Percentiles rank a stretch among this genome's conserved stretches.
These are phyloP conservation scores for Chloroceryle amazona DNA, from an alignment of 2,797 vertebrate genomes.

Conservation along the genomic window DNA sequence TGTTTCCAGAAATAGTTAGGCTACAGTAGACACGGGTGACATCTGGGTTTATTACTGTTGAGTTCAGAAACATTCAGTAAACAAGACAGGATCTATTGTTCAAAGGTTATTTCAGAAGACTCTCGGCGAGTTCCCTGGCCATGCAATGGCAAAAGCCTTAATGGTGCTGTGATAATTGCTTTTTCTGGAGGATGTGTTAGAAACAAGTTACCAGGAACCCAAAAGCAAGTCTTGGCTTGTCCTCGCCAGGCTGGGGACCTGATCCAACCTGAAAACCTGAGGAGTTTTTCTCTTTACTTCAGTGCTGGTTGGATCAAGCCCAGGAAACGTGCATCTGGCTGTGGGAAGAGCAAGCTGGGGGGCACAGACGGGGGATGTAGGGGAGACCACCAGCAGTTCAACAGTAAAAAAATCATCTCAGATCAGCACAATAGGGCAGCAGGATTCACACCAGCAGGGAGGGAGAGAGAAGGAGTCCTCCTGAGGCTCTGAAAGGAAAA, in stretches of 20 bases:
- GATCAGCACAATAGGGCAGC: neutral
- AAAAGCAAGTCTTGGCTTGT: neutral
- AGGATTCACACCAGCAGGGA: neutral
- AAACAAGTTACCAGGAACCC: neutral
- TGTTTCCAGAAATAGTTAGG: conserved; percentile 67
- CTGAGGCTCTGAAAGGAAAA: neutral
- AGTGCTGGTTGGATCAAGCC: neutral
- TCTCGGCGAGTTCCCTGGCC: neutral
- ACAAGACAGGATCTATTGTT: conserved; percentile 58
- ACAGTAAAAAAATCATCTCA: neutral
- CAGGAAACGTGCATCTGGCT: accelerated
- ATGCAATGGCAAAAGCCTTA: neutral
- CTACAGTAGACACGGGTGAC: conserved; percentile 12
- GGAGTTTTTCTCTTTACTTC: neutral
- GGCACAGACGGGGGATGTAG: accelerated
- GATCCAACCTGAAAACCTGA: neutral
- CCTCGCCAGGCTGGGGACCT: neutral
- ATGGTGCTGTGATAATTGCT: conserved; percentile 39
- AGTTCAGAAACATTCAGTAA: conserved; percentile 40
- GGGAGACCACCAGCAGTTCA: neutral
- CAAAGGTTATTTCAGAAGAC: conserved; percentile 58
- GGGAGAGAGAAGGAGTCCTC: neutral
- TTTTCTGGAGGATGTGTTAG: neutral
- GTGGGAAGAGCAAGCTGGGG: neutral
- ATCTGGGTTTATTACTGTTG: conserved; percentile 58